Evolutionary conservation across 1,140 invertebrate genomes (phyloP).

Genomic region (Lanistes nyassanus): DNA sequence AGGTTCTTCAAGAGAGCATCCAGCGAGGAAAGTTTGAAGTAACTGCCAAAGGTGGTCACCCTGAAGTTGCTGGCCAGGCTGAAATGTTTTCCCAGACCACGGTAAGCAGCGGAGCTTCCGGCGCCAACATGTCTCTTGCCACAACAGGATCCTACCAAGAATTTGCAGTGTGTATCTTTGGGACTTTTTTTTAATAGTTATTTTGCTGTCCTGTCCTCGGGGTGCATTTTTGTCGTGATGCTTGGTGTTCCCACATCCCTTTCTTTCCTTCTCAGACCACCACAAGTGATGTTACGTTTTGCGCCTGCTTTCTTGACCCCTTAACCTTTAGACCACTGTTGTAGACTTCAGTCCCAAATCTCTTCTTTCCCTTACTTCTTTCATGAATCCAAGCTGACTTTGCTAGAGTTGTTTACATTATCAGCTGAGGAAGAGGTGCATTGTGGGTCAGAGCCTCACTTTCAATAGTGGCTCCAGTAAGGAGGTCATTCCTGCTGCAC

Average conservation of each 20-base stretch:
- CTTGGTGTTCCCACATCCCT: not conserved
- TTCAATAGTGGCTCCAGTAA: no score
- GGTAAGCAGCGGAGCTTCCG: slow-evolving; percentile 39
- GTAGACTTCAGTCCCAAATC: no score
- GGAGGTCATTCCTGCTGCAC: no score
- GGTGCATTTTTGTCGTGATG: not conserved
- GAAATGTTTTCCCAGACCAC: slow-evolving; percentile 50
- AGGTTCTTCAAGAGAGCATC: slow-evolving; percentile 39
- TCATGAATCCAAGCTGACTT: no score
- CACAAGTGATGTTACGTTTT: not conserved
- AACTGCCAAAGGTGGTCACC: slow-evolving; percentile 19
- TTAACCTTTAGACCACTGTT: no score
- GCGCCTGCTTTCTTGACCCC: not conserved
- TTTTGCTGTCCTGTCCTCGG: slow-evolving; percentile 26
- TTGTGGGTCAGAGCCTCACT: no score
- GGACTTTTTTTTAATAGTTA: not conserved
- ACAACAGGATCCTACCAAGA: slow-evolving; percentile 50
- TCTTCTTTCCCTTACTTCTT: no score
- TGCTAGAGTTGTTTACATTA: no score
- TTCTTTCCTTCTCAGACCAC: not conserved
- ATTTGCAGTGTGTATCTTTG: slow-evolving; percentile 53
- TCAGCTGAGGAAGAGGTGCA: no score
- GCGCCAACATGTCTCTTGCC: slow-evolving; percentile 30
- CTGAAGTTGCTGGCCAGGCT: not conserved
- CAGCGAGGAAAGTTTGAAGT: slow-evolving; percentile 26